These are phyloP conservation scores for Mirza zaza DNA, from an alignment of 2,113 vertebrate species.

Conservation along the genomic window DNA sequence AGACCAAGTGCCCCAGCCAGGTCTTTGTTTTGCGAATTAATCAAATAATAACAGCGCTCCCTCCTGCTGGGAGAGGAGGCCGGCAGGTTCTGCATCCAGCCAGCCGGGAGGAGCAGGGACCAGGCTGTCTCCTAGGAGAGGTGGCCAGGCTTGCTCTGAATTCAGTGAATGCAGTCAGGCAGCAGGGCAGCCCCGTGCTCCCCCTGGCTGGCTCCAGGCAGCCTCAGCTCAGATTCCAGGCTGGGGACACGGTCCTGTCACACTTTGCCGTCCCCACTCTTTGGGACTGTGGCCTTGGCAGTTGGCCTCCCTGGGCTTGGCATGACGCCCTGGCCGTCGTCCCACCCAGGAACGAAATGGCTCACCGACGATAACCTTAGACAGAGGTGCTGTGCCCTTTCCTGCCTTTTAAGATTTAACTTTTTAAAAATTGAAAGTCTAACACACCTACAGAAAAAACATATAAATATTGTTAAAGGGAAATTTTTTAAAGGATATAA, in stretches of 20 bases:
- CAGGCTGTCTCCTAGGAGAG: background rate
- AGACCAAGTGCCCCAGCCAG: background rate
- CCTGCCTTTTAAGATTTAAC: background rate
- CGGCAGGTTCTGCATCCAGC: no score
- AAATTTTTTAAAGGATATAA: background rate
- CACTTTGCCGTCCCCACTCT: background rate
- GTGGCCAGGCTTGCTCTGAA: background rate
- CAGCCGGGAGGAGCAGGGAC: no score
- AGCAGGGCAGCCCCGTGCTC: background rate
- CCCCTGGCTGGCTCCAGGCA: background rate
- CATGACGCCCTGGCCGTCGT: background rate
- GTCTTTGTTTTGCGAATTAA: slow-evolving; percentile 38
- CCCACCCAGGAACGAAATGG: background rate
- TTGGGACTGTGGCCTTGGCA: background rate
- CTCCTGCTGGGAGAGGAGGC: background rate
- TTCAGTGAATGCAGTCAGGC: no score
- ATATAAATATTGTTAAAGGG: background rate
- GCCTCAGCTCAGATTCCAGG: background rate
- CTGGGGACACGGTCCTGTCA: background rate
- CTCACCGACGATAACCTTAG: background rate
- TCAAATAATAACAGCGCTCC: background rate
- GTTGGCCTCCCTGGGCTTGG: background rate
- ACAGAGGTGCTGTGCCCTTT: rapidly evolving
- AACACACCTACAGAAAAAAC: background rate
- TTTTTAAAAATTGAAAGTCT: background rate